Conservation (phyloP, 2,888 invertebrate genomes). For the Pristionchus fissidentatus region DNA sequence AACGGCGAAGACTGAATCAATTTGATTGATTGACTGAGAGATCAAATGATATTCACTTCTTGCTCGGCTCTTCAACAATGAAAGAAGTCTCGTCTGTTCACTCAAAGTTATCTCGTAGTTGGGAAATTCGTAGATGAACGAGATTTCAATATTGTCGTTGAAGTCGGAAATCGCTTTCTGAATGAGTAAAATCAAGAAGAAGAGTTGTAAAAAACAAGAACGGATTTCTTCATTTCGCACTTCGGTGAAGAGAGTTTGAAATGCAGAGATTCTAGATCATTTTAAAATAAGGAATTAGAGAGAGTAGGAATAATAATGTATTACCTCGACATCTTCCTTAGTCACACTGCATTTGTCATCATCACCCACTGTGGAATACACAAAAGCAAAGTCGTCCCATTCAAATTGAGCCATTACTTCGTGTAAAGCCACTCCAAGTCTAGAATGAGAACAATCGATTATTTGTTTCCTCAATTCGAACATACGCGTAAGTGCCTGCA, state of each 20-base stretch:
- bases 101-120: neutral
- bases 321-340: constrained; percentile 59
- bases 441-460: constrained; percentile 24
- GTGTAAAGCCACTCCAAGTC: constrained; percentile 60
- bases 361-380: constrained; percentile 60
- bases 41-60: constrained; percentile 15
- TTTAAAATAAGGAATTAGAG: neutral
- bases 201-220: no score
- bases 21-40: no score
- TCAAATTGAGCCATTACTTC: constrained; percentile 60
- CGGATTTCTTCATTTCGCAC: neutral
- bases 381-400: constrained; percentile 65
- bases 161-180: constrained; percentile 43
- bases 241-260: no score
- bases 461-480: neutral
- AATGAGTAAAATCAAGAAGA: neutral
- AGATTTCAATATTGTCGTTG: constrained; percentile 36
- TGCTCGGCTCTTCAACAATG: constrained; percentile 6
- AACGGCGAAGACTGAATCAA: constrained; percentile 58
- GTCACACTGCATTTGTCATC: constrained; percentile 59
- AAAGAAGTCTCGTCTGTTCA: constrained; percentile 17
- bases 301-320: neutral
- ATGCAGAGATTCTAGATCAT: neutral
- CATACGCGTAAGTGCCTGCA: constrained; percentile 36
- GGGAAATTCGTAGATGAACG: constrained; percentile 37